phyloP scores from a whole-genome alignment of 2,888 invertebrate genomes.

The Machimus rusticus region DNA sequence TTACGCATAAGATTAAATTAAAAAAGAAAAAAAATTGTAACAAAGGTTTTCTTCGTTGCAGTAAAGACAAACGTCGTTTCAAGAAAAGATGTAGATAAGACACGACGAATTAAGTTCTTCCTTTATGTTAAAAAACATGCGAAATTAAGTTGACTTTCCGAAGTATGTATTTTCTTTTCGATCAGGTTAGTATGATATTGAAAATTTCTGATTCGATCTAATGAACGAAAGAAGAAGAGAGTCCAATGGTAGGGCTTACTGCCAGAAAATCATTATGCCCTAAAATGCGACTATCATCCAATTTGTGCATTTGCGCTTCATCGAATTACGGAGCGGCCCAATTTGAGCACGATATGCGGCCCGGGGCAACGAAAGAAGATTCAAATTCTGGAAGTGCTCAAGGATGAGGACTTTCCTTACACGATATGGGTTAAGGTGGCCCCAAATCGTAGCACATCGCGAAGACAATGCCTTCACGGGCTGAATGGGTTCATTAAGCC shows the following conservation, averaged over 20 bases:
- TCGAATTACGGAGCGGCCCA: neutral
- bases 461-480: neutral
- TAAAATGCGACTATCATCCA: neutral
- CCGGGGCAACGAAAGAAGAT: neutral
- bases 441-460: neutral
- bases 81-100: neutral
- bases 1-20: neutral
- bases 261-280: neutral
- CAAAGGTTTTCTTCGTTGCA: neutral
- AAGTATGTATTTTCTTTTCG: neutral
- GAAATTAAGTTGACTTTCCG: neutral
- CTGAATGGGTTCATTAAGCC: neutral
- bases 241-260: neutral
- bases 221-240: neutral
- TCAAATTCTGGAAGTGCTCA: neutral
- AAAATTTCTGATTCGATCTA: neutral
- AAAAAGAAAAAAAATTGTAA: neutral
- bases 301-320: neutral
- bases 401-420: neutral
- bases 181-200: neutral
- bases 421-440: neutral
- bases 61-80: neutral
- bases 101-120: constrained; percentile 1
- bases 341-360: neutral
- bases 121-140: neutral